Base-by-base conservation (phyloP, 2,888 invertebrate genomes). In the Eubasilissa splendida region DNA sequence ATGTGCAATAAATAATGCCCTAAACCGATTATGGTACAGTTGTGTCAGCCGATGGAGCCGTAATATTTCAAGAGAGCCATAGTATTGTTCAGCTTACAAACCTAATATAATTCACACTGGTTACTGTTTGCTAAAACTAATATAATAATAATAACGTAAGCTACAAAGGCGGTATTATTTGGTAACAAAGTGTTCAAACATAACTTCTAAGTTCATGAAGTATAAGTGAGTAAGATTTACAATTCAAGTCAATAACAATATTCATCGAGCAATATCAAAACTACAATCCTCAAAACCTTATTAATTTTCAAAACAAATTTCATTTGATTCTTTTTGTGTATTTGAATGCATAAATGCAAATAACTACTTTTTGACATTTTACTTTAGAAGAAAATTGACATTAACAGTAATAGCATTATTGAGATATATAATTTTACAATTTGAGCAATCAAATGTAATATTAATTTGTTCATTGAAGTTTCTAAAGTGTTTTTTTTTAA, bases 1-100 rank as follows among this genome's bases (percentile, higher is more conserved):
- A 81, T 71, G 82, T 82, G 83, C 60, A 83, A 84, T 84, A 82
- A 83, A 84, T 84, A 84, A 84, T 84, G 83, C 82, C 84, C 82
- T 74, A 76, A 83, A 83, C 81, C 82, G 79, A 80, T 77, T 78
- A 76, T 76, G 78, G 78, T 81, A 81, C 78, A 76, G 31, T 56
- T 53, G 73, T 54, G 53, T 79, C 58, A 79, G 75, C 63, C 70
- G 76, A 80, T 71, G 52, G 52, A 53, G 42, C 42, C 7, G 42
- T 4, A 42, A 66, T 12, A 68, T 60, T 71, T 63, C 82, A 85
- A 86, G 77, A 84, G 83, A 83, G 79, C 78, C 77, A 77, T 77
- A 58, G 50, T 68, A 82, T 79, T 79, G 80, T 82, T 80, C 79
- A 68, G 78, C 77, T 77, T 68, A 70, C 59, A 71, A 74, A 75